Evolutionary conservation across 2,797 vertebrate species (phyloP).

Genomic region (Vultur gryphus): DNA sequence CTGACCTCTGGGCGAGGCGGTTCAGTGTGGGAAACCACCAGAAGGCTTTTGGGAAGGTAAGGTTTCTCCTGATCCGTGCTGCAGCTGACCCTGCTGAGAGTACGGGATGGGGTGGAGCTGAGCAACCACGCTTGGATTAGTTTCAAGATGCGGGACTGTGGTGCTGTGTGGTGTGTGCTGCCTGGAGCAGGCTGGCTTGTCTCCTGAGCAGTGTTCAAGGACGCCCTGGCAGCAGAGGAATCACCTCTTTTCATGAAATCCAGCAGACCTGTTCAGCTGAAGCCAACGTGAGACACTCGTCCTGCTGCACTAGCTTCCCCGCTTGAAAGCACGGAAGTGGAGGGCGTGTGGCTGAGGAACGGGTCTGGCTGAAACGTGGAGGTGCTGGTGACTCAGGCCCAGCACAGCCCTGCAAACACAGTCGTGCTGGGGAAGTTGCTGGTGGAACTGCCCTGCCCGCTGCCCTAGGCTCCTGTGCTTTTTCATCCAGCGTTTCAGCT

Average conservation of each 20-base stretch:
- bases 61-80: not conserved
- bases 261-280: not conserved
- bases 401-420: not conserved
- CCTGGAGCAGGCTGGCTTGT: not conserved
- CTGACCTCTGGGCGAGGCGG: not conserved
- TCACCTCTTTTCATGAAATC: not conserved
- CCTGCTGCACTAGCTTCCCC: not conserved
- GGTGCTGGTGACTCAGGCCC: not conserved
- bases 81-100: not conserved
- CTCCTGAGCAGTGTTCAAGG: not conserved
- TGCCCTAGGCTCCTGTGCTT: rapidly evolving
- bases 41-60: not conserved
- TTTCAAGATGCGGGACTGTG: rapidly evolving
- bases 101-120: rapidly evolving
- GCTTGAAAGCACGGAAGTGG: not conserved
- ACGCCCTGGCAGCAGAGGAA: not conserved
- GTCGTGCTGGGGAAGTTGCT: not conserved
- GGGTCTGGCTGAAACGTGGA: rapidly evolving
- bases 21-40: not conserved
- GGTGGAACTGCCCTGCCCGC: not conserved
- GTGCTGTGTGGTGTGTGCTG: rapidly evolving
- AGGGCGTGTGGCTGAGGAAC: rapidly evolving
- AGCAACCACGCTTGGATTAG: rapidly evolving
- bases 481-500: not conserved
- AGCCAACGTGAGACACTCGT: not conserved